These are phyloP conservation scores for Pipra filicauda DNA, from an alignment of 2,113 vertebrate genomes.

Conservation along the genomic window DNA sequence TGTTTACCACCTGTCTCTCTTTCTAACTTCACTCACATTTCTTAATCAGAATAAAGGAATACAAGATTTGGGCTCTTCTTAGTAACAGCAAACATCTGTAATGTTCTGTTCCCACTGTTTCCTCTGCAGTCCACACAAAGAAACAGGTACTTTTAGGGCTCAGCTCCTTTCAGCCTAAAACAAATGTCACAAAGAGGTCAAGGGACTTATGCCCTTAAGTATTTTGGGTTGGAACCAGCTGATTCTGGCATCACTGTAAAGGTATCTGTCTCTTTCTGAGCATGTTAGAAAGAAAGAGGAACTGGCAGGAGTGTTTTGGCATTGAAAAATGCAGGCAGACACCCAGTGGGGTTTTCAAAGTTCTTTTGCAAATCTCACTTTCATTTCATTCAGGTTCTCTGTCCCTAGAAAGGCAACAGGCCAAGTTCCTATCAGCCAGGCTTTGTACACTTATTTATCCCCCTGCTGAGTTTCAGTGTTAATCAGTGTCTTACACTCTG, in stretches of 20 bases:
- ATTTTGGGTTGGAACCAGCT: not conserved
- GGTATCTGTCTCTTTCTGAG: not conserved
- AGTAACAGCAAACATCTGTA: not conserved
- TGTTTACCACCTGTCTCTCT: not conserved
- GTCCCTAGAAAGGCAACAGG: not conserved
- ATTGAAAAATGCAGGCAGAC: not conserved
- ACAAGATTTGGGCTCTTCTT: not conserved
- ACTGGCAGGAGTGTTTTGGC: not conserved
- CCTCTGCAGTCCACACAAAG: not conserved
- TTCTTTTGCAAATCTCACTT: not conserved
- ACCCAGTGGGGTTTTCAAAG: not conserved
- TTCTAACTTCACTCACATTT: not conserved
- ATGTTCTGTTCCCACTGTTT: not conserved
- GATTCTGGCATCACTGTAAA: not conserved
- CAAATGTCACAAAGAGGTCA: not conserved
- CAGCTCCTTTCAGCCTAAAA: not conserved
- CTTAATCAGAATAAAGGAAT: not conserved
- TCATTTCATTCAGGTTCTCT: not conserved
- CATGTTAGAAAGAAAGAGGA: not conserved
- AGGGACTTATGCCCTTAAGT: not conserved
- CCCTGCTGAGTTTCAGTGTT: not conserved
- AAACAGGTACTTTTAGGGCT: not conserved
- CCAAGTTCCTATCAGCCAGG: not conserved
- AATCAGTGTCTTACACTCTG: not conserved
- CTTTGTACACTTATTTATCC: not conserved